These are phyloP conservation scores for Nezara viridula DNA, from an alignment of 2,888 invertebrate genomes.

Conservation along the genomic window DNA sequence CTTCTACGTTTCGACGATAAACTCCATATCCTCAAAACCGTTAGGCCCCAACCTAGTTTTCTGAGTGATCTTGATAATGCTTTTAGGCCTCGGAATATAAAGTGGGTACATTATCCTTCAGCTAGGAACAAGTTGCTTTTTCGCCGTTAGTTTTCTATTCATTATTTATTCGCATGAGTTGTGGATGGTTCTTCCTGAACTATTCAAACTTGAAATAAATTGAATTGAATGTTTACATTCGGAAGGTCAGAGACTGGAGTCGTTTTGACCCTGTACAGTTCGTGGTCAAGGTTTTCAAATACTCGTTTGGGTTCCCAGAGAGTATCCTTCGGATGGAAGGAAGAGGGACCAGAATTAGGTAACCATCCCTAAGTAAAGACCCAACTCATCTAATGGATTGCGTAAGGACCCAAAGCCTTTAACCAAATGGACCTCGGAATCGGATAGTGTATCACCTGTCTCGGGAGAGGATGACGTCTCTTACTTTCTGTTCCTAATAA, in stretches of 20 bases:
- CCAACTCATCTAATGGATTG: conserved; percentile 7
- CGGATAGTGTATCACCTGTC: neutral
- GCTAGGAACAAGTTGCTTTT: neutral
- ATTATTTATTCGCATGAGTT: too few species aligned
- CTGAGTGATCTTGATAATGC: neutral
- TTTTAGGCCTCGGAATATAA: neutral
- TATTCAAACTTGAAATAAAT: neutral
- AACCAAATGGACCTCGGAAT: neutral
- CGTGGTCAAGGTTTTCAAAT: neutral
- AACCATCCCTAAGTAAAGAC: neutral
- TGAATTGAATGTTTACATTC: neutral
- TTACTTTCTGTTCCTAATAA: conserved; percentile 20
- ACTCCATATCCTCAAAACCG: neutral
- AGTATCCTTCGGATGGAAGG: neutral
- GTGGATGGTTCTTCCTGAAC: too few species aligned
- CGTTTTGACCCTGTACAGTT: neutral
- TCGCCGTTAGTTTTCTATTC: neutral
- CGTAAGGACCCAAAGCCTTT: neutral
- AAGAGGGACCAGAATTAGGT: neutral
- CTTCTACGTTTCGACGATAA: neutral
- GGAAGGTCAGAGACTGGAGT: neutral
- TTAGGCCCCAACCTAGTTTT: neutral
- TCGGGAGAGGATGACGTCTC: neutral
- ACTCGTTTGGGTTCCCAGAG: neutral
- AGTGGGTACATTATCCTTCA: neutral